phyloP scores from a whole-genome alignment of 2,797 vertebrate genomes.

The Poecilia gillii region DNA sequence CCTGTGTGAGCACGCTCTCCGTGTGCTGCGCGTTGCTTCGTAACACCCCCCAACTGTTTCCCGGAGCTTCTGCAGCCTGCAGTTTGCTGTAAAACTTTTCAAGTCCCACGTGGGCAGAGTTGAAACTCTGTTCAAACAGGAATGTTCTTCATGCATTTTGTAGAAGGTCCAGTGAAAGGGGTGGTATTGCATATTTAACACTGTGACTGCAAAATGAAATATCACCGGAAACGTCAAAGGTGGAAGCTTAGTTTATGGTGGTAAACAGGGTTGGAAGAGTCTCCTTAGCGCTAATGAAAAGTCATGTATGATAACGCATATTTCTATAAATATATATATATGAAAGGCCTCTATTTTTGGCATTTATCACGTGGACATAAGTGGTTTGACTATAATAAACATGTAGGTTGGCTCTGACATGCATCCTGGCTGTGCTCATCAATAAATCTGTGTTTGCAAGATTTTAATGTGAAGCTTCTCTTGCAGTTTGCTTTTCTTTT shows the following conservation, averaged over 20 bases:
- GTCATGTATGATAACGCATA: conserved; percentile 63
- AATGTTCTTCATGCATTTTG: conserved; percentile 65
- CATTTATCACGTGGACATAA: conserved; percentile 73
- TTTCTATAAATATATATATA: conserved; percentile 42
- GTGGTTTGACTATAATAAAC: conserved; percentile 46
- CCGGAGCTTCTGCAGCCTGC: conserved; percentile 42
- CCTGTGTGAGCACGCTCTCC: conserved; percentile 46
- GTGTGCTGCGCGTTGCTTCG: conserved; percentile 32
- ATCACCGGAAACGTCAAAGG: conserved; percentile 32
- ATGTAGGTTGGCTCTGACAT: conserved; percentile 46
- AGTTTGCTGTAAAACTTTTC: conserved; percentile 55
- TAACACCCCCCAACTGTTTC: conserved; percentile 14
- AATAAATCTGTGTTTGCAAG: conserved; percentile 73
- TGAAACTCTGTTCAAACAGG: conserved; percentile 58
- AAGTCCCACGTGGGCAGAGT: conserved; percentile 49
- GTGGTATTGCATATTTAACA: conserved; percentile 66
- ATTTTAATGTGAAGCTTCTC: conserved; percentile 72
- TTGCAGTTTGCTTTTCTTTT: conserved; percentile 66
- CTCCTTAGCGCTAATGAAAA: conserved; percentile 70
- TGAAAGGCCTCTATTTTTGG: conserved; percentile 71
- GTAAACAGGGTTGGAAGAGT: conserved; percentile 77
- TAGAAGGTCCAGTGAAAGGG: conserved; percentile 58
- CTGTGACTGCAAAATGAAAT: conserved; percentile 50
- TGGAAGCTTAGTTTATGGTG: conserved; percentile 55
- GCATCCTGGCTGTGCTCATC: conserved; percentile 80